Evolutionary conservation across 2,113 vertebrate genomes (phyloP).

Genomic region (Casuarius casuarius): DNA sequence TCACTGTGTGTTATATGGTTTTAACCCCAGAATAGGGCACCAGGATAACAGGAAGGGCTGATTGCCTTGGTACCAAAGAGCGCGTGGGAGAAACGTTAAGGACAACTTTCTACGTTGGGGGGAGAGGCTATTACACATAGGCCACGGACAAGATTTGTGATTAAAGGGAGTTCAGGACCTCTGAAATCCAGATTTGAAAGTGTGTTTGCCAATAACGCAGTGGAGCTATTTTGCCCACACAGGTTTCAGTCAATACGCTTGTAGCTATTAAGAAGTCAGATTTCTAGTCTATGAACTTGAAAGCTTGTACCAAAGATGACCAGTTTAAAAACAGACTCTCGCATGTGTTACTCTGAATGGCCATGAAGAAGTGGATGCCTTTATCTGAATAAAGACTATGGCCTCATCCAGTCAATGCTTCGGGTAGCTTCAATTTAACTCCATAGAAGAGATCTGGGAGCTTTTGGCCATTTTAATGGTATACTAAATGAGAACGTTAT

Average conservation of each 20-base stretch:
- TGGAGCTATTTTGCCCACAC: not conserved
- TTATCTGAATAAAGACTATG: not conserved
- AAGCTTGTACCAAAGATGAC: not conserved
- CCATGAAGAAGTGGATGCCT: not conserved
- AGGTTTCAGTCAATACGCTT: rapidly evolving
- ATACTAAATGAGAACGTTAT: not conserved
- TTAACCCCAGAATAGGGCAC: not conserved
- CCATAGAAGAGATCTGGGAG: not conserved
- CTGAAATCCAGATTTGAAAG: not conserved
- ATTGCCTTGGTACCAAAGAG: not conserved
- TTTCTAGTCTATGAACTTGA: not conserved
- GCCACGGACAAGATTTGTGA: not conserved
- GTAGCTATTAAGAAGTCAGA: not conserved
- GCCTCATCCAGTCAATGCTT: not conserved
- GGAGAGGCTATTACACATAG: not conserved
- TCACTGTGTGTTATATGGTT: not conserved
- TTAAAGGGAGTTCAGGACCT: not conserved
- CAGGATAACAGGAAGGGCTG: not conserved
- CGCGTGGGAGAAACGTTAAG: not conserved
- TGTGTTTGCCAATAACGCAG: not conserved
- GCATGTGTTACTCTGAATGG: not conserved
- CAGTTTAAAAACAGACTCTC: not conserved
- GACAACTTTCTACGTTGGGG: not conserved
- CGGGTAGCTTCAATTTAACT: not conserved
- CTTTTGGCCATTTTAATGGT: not conserved